Conservation (phyloP, 2,113 vertebrate species). For the Leucopsar rothschildi region DNA sequence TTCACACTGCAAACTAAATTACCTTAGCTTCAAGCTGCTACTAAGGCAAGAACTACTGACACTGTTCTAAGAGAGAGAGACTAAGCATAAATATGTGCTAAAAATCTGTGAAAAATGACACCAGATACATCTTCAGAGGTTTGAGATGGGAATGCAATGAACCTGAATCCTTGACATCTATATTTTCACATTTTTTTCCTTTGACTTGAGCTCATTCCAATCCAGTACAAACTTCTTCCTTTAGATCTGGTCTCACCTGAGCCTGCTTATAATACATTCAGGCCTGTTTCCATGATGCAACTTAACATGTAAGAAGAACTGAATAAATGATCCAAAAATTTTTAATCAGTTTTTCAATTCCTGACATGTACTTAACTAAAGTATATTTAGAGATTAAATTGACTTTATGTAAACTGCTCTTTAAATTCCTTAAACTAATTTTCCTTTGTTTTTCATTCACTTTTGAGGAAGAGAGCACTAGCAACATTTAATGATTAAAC, state of each 20-base stretch:
- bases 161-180: neutral
- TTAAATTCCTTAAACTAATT: neutral
- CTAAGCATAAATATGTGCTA: slow-evolving; percentile 33
- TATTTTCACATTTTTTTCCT: slow-evolving; percentile 42
- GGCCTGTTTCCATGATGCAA: neutral
- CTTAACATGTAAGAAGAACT: neutral
- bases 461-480: neutral
- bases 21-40: slow-evolving; percentile 11
- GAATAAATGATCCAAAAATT: neutral
- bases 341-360: neutral
- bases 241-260: neutral
- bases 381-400: neutral
- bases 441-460: neutral
- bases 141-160: neutral
- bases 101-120: neutral
- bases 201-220: neutral
- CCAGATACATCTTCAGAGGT: neutral
- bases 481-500: neutral
- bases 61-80: neutral
- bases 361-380: neutral
- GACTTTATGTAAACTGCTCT: neutral
- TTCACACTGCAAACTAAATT: neutral
- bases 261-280: neutral
- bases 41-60: neutral
- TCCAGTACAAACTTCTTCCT: neutral